These are phyloP conservation scores for Oxycera nigricornis DNA, from an alignment of 2,888 invertebrate species.

Conservation along the genomic window DNA sequence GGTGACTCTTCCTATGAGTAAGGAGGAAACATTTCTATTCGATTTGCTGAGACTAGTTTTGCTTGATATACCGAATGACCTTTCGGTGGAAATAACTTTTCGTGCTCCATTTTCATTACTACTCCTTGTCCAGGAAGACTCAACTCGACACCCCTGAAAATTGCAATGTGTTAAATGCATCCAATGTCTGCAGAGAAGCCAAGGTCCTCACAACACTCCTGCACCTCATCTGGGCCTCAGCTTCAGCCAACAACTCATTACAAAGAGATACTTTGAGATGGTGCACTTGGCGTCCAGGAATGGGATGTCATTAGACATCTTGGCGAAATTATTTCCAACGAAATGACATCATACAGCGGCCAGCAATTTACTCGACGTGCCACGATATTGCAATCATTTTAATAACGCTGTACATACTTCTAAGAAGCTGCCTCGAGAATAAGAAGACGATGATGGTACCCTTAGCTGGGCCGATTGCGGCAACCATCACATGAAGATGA, in stretches of 20 bases:
- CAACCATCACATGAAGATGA: conserved; percentile 8
- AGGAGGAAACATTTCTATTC: too few relatives aligned
- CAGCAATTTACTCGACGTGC: conserved; percentile 3
- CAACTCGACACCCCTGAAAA: neutral
- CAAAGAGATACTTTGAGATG: neutral
- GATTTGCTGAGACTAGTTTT: too few relatives aligned
- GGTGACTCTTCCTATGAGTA: neutral
- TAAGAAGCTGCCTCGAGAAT: neutral
- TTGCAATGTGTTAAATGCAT: neutral
- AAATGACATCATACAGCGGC: conserved; percentile 30
- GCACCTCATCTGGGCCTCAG: neutral
- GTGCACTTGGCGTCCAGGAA: neutral
- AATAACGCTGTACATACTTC: too few relatives aligned
- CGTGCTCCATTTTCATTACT: neutral
- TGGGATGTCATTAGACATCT: conserved; percentile 30
- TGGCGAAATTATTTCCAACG: conserved; percentile 27
- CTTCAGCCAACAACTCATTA: neutral
- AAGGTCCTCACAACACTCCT: neutral
- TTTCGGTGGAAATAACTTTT: neutral
- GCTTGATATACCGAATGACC: too few relatives aligned
- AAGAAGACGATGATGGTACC: neutral
- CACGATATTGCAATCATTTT: conserved; percentile 2
- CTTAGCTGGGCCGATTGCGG: neutral
- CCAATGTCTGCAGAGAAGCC: neutral
- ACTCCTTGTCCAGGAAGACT: neutral